Evolutionary conservation across 2,888 invertebrate genomes (phyloP), one percentile per base, ranked within the genome.

Genomic region (Aspidapion aeneum): DNA sequence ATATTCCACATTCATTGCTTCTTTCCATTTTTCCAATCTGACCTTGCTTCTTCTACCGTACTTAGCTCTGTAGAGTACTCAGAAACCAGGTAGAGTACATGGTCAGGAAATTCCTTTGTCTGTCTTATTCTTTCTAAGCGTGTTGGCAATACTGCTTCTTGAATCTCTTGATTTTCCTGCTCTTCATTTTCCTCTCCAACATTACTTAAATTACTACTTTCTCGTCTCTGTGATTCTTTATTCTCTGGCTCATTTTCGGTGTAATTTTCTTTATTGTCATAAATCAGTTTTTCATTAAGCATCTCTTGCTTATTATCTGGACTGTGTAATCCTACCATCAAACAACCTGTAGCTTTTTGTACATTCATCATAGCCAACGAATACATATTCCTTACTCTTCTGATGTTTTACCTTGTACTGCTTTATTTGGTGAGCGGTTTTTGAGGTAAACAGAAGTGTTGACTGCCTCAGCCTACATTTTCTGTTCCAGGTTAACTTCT

Each of bases 311-410:
- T 35, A 35, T 35, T 12, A 35, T 35, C 35, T 35, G 12, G 35
- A 35, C 3, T 35, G 3, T 7, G 12, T 35, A 7, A 35, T 35
- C 12, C 12, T 35, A 35, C 35, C 35, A 63, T 74, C 62, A 59
- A 69, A 66, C 0, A 72, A 19, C 21, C 72, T 60, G 58, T 72
- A 73, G n/a, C 73, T 72, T 62, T 74, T 74, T 1, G 65, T 58
- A 50, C 64, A 63, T 57, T 74, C 72, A 56, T 59, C 54, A 54
- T 66, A 74, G 1, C 74, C 74, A 5, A 75, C 70, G n/a, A 74
- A 56, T 52, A 74, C 69, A 18, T 54, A 57, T 55, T 69, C 63
- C 49, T 49, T 56, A 1, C 73, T 56, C 57, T 76, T 35, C 35
- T 35, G 35, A 12, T 35, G 35, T 35, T 7, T 12, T 7, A 3